Percentiles rank a stretch among this genome's conserved stretches.
Evolutionary conservation across 1,140 invertebrate species (phyloP).

Genomic region (Drosophila arizonae): DNA sequence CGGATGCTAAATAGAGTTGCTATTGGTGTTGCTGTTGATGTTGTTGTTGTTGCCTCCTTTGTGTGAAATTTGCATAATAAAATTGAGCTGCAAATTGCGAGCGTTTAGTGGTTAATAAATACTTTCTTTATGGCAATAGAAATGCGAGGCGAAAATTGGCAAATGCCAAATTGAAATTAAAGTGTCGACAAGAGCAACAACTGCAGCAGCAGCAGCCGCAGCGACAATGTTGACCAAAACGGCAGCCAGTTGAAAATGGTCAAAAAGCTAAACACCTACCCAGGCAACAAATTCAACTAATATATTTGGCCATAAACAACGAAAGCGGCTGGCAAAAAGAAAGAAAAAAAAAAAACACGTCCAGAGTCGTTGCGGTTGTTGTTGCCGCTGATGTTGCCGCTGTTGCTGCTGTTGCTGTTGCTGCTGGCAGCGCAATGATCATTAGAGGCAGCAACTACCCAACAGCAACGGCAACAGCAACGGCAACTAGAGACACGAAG

Average conservation of each 20-base stretch:
- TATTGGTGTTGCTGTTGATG: slow-evolving; percentile 8
- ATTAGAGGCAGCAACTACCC: slow-evolving; percentile 27
- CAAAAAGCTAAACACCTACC: slow-evolving; percentile 63
- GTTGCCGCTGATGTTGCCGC: not conserved
- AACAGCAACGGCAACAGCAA: slow-evolving; percentile 5
- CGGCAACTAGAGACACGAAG: not conserved
- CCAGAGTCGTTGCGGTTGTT: slow-evolving; percentile 30
- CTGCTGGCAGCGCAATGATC: slow-evolving; percentile 30
- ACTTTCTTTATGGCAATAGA: slow-evolving; percentile 63
- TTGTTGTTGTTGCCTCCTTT: slow-evolving; percentile 32
- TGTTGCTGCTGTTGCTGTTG: not conserved
- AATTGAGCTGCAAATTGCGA: slow-evolving; percentile 50
- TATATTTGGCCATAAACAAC: slow-evolving; percentile 77
- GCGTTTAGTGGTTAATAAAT: slow-evolving; percentile 58
- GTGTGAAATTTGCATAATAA: slow-evolving; percentile 63
- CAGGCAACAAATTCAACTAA: slow-evolving; percentile 64
- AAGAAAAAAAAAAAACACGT: slow-evolving; percentile 41
- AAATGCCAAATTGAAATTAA: slow-evolving; percentile 73
- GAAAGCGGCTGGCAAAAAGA: slow-evolving; percentile 64
- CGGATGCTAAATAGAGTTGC: not conserved
- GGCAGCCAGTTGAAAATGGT: slow-evolving; percentile 71
- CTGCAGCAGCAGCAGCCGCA: slow-evolving; percentile 13
- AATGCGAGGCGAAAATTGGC: slow-evolving; percentile 60
- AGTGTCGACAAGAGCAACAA: slow-evolving; percentile 58
- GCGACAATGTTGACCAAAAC: slow-evolving; percentile 23